Evolutionary conservation across 2,888 invertebrate genomes (phyloP), one percentile per base, ranked within the genome.

Genomic region (Eristalis pertinax): DNA sequence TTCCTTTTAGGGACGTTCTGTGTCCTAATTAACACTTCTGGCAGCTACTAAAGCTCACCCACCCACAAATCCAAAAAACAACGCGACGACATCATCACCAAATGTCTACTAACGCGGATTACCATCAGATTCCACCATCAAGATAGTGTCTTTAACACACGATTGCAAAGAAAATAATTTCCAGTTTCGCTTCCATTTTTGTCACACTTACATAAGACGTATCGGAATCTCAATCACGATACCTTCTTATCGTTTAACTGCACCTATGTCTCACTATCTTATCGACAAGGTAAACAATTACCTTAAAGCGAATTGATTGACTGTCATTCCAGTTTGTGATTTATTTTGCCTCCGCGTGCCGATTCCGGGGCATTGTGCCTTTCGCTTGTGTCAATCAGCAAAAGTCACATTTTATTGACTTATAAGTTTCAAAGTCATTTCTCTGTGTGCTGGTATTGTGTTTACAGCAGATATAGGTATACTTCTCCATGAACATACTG

Each of bases 221-320:
- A 19, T 50, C 50, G 19, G 19, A 67, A 26, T 67, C 43, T 26
- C 10, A 67, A 50, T 22, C 50, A 50, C 50, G 15, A 60, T n/a
- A 26, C 10, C 22, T 19, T 50, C 50, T 64, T 35, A 74, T 74
- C 74, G 64, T 74, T 64, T 67, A 29, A 67, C 67, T 67, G 74
- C 50, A 50, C 50, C 50, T 50, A 50, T 50, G 50, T 19, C 50
- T 50, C 50, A 19, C 50, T 50, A 50, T 50, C 50, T 50, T 50
- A 50, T 50, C 50, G 50, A 50, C 43, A 15, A n/a, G 43, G 43
- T 43, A 43, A 43, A 43, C 19, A 50, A 50, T 50, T 50, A 50
- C 50, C 50, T 50, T 8, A 8, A n/a, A 50, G 8, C n/a, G 19
- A n/a, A 4, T 50, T 50, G 50, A 50, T 50, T 50, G 50, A 50